Evolutionary conservation across 92 coral and sea anemone species (phyloP).

Genomic region (Palythoa grandis): DNA sequence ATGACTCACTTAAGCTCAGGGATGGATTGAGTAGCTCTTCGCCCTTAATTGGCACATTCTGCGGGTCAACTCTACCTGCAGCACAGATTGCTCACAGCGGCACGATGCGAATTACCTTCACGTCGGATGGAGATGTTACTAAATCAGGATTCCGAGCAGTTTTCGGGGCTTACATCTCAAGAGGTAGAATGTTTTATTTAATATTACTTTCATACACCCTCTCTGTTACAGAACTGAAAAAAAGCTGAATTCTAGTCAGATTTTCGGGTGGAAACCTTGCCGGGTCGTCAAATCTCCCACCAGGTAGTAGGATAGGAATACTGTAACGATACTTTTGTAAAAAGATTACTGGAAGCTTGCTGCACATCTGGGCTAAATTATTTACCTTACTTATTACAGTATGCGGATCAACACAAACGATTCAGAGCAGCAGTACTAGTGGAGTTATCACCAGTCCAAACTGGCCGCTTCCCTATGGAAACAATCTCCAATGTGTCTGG

Average conservation of each 20-base stretch:
- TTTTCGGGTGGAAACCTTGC: too few relatives aligned
- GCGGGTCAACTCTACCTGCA: conserved; percentile 43
- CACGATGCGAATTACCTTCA: conserved; percentile 31
- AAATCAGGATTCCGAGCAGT: conserved; percentile 18
- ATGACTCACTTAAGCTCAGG: conserved; percentile 37
- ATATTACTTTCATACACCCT: background rate
- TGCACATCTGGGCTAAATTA: too few relatives aligned
- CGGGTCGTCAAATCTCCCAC: too few relatives aligned
- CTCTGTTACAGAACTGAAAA: background rate
- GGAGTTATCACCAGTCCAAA: conserved; percentile 42
- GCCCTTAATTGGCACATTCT: conserved; percentile 36
- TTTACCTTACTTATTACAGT: background rate
- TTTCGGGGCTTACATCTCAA: background rate
- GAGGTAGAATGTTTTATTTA: background rate
- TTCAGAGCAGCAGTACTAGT: background rate
- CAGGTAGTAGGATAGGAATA: too few relatives aligned
- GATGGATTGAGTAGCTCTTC: conserved; percentile 39
- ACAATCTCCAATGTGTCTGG: conserved; percentile 32
- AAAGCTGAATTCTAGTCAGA: too few relatives aligned
- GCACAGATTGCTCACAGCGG: conserved; percentile 29
- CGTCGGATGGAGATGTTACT: conserved; percentile 33
- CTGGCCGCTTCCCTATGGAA: conserved; percentile 21
- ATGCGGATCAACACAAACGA: conserved; percentile 9
- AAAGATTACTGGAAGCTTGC: too few relatives aligned
- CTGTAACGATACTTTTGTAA: too few relatives aligned